Percentiles rank a stretch among this genome's conserved stretches.
Evolutionary conservation across 2,797 vertebrate genomes (phyloP).

Genomic region (Sebastes cheni): DNA sequence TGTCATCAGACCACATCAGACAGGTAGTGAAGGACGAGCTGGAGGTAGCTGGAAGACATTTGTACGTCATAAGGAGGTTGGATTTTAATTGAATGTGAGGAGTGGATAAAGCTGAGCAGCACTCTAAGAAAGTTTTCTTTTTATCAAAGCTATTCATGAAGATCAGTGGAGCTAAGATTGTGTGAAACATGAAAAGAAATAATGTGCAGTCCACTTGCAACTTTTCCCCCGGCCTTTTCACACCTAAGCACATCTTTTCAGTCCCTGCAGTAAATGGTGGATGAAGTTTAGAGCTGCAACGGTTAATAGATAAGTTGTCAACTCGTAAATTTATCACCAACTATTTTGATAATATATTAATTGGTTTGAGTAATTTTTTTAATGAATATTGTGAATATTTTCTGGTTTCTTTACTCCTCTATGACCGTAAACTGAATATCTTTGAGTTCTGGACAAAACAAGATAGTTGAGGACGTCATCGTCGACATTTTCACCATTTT

Average conservation of each 20-base stretch:
- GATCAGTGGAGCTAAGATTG: neutral
- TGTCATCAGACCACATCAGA: conserved; percentile 26
- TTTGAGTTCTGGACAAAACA: too few relatives aligned
- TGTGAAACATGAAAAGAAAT: neutral
- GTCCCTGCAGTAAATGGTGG: neutral
- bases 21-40: neutral
- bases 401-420: too few relatives aligned
- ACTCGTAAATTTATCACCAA: too few relatives aligned
- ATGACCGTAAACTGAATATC: too few relatives aligned
- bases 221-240: neutral
- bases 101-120: neutral
- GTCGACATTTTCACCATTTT: too few relatives aligned
- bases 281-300: too few relatives aligned
- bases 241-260: neutral
- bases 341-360: too few relatives aligned
- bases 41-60: neutral
- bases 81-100: neutral
- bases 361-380: too few relatives aligned
- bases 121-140: neutral
- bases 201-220: neutral
- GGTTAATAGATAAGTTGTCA: too few relatives aligned
- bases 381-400: too few relatives aligned
- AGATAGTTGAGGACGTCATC: too few relatives aligned
- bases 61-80: neutral
- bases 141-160: neutral